These are phyloP conservation scores for Coelopa pilipes DNA, from an alignment of 2,888 invertebrate species.

Conservation along the genomic window DNA sequence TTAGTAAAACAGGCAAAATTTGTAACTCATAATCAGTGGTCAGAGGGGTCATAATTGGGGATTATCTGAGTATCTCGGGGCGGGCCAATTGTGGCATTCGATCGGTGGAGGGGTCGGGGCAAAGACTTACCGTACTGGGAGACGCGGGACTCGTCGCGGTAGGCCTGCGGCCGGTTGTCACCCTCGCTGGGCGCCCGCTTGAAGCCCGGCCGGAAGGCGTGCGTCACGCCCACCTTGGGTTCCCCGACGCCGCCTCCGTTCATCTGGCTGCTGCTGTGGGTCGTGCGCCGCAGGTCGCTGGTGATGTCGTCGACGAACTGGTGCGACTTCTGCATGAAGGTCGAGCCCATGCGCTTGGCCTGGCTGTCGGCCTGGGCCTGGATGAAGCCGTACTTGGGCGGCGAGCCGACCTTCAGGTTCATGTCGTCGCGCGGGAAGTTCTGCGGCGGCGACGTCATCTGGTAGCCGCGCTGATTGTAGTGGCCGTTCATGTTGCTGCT, in stretches of 20 bases:
- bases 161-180: slow-evolving; percentile 72
- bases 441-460: slow-evolving; percentile 35
- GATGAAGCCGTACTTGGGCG: slow-evolving; percentile 72
- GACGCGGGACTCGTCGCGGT: slow-evolving; percentile 76
- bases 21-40: neutral
- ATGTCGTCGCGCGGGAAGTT: slow-evolving; percentile 59
- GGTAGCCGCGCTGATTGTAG: slow-evolving; percentile 41
- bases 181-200: slow-evolving; percentile 65
- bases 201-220: slow-evolving; percentile 63
- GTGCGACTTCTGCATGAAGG: slow-evolving; percentile 76
- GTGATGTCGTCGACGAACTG: slow-evolving; percentile 76
- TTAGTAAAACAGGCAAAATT: slow-evolving; percentile 6
- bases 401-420: slow-evolving; percentile 70
- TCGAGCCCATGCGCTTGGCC: slow-evolving; percentile 75
- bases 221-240: slow-evolving; percentile 50
- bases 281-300: slow-evolving; percentile 69
- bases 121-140: slow-evolving; percentile 78
- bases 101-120: neutral
- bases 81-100: slow-evolving; percentile 1
- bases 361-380: slow-evolving; percentile 68
- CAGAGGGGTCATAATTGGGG: neutral
- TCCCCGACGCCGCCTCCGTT: slow-evolving; percentile 42
- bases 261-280: slow-evolving; percentile 50
- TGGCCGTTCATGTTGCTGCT: slow-evolving; percentile 44
- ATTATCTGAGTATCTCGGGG: neutral